phyloP scores from a whole-genome alignment of 2,113 vertebrate species.

The Chaenogobius annularis region DNA sequence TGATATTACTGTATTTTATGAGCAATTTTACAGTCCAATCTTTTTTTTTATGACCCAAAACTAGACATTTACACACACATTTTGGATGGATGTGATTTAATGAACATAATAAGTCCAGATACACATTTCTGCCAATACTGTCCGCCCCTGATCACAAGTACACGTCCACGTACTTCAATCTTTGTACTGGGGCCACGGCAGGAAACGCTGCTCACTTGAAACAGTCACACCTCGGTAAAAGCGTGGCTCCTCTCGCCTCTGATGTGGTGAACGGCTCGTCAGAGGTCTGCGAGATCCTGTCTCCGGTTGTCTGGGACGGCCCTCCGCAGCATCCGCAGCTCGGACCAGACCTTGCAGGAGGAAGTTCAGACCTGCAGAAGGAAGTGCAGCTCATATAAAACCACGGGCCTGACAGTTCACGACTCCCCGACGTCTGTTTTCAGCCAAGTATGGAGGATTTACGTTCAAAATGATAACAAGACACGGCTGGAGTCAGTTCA shows the following conservation, averaged over 20 bases:
- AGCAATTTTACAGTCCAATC: no score
- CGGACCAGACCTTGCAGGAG: no score
- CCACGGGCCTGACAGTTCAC: neutral
- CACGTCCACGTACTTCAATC: neutral
- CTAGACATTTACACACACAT: neutral
- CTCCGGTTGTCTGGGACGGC: slow-evolving; percentile 6
- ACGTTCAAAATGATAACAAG: neutral
- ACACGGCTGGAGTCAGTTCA: no score
- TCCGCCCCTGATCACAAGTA: no score
- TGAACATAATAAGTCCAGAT: neutral
- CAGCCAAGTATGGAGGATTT: neutral
- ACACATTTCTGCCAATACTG: neutral
- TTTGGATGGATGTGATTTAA: no score
- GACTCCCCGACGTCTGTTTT: no score
- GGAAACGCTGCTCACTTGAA: slow-evolving; percentile 33
- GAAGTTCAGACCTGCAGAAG: neutral
- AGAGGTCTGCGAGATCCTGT: slow-evolving; percentile 58
- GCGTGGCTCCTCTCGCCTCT: slow-evolving; percentile 63
- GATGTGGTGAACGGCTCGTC: slow-evolving; percentile 31
- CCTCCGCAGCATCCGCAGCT: neutral
- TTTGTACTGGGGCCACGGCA: neutral
- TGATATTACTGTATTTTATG: no score
- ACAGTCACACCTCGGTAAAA: slow-evolving; percentile 38
- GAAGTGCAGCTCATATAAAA: neutral
- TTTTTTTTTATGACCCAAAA: neutral